Evolutionary conservation across 2,888 invertebrate genomes (phyloP).

Genomic region (Caenorhabditis doughertyi): DNA sequence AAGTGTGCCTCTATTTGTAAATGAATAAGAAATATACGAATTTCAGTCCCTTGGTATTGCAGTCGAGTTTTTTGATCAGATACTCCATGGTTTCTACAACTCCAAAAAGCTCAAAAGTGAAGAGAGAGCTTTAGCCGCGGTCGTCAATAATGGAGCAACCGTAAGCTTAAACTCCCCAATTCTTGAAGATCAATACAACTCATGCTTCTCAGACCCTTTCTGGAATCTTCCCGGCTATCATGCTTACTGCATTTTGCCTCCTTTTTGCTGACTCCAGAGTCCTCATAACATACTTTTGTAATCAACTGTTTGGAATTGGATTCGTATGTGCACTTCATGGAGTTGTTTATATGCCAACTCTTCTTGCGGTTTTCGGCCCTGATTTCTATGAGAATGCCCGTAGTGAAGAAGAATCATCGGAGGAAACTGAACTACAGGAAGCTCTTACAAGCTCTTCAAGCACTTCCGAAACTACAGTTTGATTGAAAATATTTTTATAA

Average conservation of each 20-base stretch:
- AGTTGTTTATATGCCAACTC: constrained; percentile 51
- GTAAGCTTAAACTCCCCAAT: constrained; percentile 5
- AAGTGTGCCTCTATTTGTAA: not conserved
- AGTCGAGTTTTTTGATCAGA: constrained; percentile 54
- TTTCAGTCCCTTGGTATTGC: constrained; percentile 59
- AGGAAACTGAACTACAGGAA: not conserved
- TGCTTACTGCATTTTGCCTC: constrained; percentile 39
- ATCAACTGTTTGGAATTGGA: constrained; percentile 52
- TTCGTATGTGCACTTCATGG: constrained; percentile 43
- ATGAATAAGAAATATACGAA: not conserved
- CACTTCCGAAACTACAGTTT: constrained; percentile 28
- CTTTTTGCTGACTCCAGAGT: constrained; percentile 54
- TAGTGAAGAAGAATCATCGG: constrained; percentile 2
- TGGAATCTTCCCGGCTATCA: constrained; percentile 56
- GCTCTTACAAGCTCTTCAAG: not conserved
- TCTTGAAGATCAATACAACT: not conserved
- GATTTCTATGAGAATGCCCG: constrained; percentile 34
- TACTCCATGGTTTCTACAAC: constrained; percentile 59
- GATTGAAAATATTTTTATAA: not conserved
- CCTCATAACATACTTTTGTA: constrained; percentile 53
- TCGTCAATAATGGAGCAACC: constrained; percentile 50
- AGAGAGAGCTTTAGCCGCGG: constrained; percentile 41
- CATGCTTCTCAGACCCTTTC: constrained; percentile 44
- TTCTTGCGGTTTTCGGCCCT: constrained; percentile 46
- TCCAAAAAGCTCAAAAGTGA: constrained; percentile 42